Conservation (phyloP, 2,797 vertebrate species). For the Syndactyla subalaris region DNA sequence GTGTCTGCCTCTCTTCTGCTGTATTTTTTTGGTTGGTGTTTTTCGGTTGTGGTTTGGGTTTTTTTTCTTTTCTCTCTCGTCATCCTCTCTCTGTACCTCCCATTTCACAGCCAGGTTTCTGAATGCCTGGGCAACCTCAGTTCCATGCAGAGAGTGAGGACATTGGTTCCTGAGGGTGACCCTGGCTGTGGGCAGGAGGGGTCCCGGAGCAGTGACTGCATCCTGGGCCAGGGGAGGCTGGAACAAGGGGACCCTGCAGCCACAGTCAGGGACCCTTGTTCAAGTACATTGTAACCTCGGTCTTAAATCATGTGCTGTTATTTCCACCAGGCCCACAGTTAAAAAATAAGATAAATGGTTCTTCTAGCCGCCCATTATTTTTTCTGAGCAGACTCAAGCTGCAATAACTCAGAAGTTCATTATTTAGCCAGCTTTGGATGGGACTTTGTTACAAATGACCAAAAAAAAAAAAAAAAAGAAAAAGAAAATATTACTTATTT, state of each 20-base stretch:
- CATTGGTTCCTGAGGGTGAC: background rate
- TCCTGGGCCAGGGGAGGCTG: background rate
- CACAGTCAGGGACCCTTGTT: background rate
- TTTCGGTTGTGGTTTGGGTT: background rate
- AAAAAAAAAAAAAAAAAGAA: background rate
- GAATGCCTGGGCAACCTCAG: background rate
- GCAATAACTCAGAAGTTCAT: background rate
- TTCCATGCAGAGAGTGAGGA: accelerated
- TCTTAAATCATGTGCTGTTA: background rate
- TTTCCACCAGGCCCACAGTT: background rate
- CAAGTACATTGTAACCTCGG: background rate
- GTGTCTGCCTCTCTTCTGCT: background rate
- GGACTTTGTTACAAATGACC: background rate
- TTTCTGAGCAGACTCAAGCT: background rate
- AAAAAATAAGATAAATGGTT: background rate
- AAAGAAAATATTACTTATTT: background rate
- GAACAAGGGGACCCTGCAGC: accelerated
- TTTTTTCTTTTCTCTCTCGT: background rate
- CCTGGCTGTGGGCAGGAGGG: accelerated
- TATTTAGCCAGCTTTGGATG: background rate
- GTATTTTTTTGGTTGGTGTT: background rate
- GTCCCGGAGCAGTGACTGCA: background rate
- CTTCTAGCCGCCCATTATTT: background rate
- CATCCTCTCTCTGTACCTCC: background rate
- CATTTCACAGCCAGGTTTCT: background rate